Evolutionary conservation across 2,888 invertebrate genomes (phyloP).

Genomic region (Sericinus montela): DNA sequence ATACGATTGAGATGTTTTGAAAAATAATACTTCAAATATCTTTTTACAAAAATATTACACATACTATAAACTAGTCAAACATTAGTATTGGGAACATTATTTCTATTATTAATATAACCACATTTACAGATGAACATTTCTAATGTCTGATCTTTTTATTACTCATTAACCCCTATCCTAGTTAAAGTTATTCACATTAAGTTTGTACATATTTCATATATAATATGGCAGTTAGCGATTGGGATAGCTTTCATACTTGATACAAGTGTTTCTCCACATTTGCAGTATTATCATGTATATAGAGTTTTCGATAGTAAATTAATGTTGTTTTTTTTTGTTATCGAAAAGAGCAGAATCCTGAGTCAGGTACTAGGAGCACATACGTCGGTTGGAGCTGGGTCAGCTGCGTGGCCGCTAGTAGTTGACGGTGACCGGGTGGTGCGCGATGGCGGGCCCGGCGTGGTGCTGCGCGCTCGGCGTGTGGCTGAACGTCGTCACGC

Average conservation of each 20-base stretch:
- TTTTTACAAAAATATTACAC: conserved; percentile 12
- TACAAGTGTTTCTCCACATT: background rate
- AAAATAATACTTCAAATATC: background rate
- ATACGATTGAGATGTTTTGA: too few species aligned
- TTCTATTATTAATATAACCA: background rate
- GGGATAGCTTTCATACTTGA: background rate
- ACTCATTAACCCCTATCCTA: background rate
- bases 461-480: conserved; percentile 45
- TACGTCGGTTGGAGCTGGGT: background rate
- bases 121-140: conserved; percentile 8
- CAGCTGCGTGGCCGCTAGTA: conserved; percentile 45
- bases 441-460: conserved; percentile 48
- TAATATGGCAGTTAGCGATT: background rate
- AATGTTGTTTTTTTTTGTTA: too few species aligned
- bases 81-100: background rate
- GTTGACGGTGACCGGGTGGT: conserved; percentile 72
- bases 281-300: background rate
- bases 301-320: too few species aligned
- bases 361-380: conserved; percentile 7
- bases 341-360: background rate
- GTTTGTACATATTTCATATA: conserved; percentile 2
- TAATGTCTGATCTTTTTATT: background rate
- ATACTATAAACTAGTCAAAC: conserved; percentile 2
- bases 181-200: background rate
- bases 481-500: conserved; percentile 48